Evolutionary conservation across 2,113 vertebrate species (phyloP).

Genomic region (Carlito syrichta): DNA sequence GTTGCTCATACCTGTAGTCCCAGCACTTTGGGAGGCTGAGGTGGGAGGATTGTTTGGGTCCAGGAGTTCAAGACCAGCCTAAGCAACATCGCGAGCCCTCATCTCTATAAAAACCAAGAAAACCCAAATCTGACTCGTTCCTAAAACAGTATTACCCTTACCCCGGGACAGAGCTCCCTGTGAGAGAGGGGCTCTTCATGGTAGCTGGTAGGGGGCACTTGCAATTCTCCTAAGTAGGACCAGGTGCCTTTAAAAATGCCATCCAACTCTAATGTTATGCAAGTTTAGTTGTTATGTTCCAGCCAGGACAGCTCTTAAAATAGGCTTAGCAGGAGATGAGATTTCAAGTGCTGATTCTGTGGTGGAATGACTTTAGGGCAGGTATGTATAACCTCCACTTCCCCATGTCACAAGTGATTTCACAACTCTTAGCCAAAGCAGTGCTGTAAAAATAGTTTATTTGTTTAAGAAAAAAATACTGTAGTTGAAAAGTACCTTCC

Average conservation of each 20-base stretch:
- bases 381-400: conserved; percentile 45
- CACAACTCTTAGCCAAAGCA: conserved; percentile 65
- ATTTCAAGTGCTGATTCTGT: conserved; percentile 43
- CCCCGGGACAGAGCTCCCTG: not conserved
- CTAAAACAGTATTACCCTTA: not conserved
- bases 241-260: conserved; percentile 26
- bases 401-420: conserved; percentile 57
- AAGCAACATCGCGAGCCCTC: no score
- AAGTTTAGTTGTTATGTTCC: conserved; percentile 29
- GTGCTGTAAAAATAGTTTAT: conserved; percentile 73
- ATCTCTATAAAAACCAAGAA: no score
- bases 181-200: not conserved
- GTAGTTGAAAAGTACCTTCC: conserved; percentile 47
- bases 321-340: conserved; percentile 44
- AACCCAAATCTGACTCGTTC: no score
- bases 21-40: no score
- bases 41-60: no score
- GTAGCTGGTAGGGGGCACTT: not conserved
- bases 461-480: conserved; percentile 40
- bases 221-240: no score
- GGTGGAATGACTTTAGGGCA: conserved; percentile 16
- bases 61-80: no score
- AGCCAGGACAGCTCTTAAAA: conserved; percentile 51
- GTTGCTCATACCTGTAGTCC: no score
- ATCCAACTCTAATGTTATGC: not conserved